phyloP scores from a whole-genome alignment of 1,140 invertebrate species.

The Drosophila albomicans region DNA sequence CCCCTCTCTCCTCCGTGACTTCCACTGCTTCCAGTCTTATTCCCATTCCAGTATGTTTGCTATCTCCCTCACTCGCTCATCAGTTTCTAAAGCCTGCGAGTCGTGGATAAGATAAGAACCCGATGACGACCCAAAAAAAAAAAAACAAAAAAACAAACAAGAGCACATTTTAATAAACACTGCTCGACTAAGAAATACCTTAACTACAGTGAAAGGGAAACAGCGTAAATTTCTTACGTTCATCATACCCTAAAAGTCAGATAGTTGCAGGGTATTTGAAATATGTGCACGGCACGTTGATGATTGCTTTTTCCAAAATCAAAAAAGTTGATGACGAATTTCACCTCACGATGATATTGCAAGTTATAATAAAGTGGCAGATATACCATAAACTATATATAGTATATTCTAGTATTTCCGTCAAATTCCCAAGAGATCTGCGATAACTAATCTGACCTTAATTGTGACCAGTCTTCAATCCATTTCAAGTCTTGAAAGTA shows the following conservation, averaged over 20 bases:
- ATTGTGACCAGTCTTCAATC: not conserved
- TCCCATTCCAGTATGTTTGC: not conserved
- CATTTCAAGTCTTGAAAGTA: conserved; percentile 3
- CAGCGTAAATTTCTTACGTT: too few species aligned
- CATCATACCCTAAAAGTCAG: too few species aligned
- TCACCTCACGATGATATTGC: not conserved
- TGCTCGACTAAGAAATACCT: not conserved
- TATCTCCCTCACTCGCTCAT: not conserved
- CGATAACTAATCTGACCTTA: conserved; percentile 4
- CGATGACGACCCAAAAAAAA: conserved; percentile 37
- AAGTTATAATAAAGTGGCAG: not conserved
- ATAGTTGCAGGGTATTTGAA: too few species aligned
- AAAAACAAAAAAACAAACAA: not conserved
- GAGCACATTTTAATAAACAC: not conserved
- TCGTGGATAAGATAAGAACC: conserved; percentile 51
- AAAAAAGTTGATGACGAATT: not conserved
- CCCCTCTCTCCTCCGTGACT: not conserved
- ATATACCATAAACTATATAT: not conserved
- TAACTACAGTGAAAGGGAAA: not conserved
- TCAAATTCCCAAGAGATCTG: not conserved
- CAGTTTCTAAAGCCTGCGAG: conserved; percentile 1
- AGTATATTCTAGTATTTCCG: too few species aligned
- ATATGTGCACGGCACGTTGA: too few species aligned
- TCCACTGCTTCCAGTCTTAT: not conserved
- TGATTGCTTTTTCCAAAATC: too few species aligned